phyloP scores from a whole-genome alignment of 2,888 invertebrate genomes.

The Conistra vaccinii region DNA sequence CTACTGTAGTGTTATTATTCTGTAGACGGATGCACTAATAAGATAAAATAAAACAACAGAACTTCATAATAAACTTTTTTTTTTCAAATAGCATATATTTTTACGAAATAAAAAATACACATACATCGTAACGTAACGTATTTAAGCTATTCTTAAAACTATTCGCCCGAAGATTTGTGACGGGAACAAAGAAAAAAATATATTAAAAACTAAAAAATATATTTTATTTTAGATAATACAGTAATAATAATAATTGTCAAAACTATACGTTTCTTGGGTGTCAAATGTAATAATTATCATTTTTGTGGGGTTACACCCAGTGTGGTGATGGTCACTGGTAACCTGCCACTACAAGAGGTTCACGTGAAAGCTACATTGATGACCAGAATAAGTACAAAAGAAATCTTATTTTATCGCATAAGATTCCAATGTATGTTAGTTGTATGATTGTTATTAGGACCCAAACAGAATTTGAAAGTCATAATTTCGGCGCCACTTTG shows the following conservation, averaged over 20 bases:
- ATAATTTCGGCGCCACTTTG: background rate
- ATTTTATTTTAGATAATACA: constrained; percentile 61
- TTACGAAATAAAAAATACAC: constrained; percentile 86
- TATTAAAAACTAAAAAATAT: constrained; percentile 64
- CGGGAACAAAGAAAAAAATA: constrained; percentile 63
- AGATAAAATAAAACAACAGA: constrained; percentile 74
- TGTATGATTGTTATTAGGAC: background rate
- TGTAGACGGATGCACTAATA: background rate
- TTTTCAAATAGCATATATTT: constrained; percentile 88
- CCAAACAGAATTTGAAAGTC: background rate
- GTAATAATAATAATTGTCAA: constrained; percentile 55
- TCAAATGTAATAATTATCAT: constrained; percentile 17
- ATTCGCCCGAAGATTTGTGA: constrained; percentile 72
- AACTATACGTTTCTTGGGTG: constrained; percentile 42
- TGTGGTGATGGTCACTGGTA: background rate
- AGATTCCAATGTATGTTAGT: constrained; percentile 51
- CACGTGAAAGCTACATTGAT: background rate
- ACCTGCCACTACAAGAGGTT: constrained; percentile 1
- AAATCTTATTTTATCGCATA: constrained; percentile 54
- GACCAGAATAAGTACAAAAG: constrained; percentile 33
- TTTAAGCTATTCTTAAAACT: constrained; percentile 79
- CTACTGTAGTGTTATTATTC: background rate
- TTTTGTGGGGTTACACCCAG: constrained; percentile 8
- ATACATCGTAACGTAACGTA: constrained; percentile 82
- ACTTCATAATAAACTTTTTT: constrained; percentile 79